A percentile compares a stretch with the other conserved stretches of the same genome.
phyloP scores from a whole-genome alignment of 1,140 invertebrate species.

The fruit fly (Drosophila melanogaster) region DNA sequence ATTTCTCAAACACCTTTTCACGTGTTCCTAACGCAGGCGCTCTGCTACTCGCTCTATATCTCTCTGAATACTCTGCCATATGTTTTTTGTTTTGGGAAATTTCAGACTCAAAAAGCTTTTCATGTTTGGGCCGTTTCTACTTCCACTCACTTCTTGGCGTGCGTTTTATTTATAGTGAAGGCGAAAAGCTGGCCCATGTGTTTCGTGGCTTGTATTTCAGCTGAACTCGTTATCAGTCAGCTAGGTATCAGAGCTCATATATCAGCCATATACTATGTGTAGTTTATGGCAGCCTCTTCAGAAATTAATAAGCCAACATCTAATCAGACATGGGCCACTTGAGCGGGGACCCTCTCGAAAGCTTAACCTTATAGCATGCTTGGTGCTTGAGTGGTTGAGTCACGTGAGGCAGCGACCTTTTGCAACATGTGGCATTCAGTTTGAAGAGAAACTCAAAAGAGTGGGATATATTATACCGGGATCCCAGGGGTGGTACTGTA shows the following conservation, averaged over 20 bases:
- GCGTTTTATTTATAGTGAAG: slow-evolving; percentile 40
- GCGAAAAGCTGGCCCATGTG: slow-evolving; percentile 23
- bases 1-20: slow-evolving; percentile 32
- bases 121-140: slow-evolving; percentile 26
- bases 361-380: slow-evolving; percentile 20
- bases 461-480: not conserved
- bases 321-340: slow-evolving; percentile 40
- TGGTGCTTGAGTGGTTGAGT: not conserved
- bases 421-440: slow-evolving; percentile 65
- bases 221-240: slow-evolving; percentile 23
- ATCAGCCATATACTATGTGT: slow-evolving; percentile 7
- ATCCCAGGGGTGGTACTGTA: not conserved
- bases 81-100: slow-evolving; percentile 82
- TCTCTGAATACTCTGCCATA: slow-evolving; percentile 34
- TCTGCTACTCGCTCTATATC: slow-evolving; percentile 11
- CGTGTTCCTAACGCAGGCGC: slow-evolving; percentile 56
- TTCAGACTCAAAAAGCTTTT: slow-evolving; percentile 26
- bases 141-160: slow-evolving; percentile 8
- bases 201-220: slow-evolving; percentile 9
- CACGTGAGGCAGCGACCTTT: slow-evolving; percentile 43
- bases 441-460: slow-evolving; percentile 11
- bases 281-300: slow-evolving; percentile 16
- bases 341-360: slow-evolving; percentile 20
- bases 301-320: slow-evolving; percentile 15
- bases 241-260: slow-evolving; percentile 29